Conservation (phyloP, 2,888 invertebrate genomes). For the Latheticus oryzae region DNA sequence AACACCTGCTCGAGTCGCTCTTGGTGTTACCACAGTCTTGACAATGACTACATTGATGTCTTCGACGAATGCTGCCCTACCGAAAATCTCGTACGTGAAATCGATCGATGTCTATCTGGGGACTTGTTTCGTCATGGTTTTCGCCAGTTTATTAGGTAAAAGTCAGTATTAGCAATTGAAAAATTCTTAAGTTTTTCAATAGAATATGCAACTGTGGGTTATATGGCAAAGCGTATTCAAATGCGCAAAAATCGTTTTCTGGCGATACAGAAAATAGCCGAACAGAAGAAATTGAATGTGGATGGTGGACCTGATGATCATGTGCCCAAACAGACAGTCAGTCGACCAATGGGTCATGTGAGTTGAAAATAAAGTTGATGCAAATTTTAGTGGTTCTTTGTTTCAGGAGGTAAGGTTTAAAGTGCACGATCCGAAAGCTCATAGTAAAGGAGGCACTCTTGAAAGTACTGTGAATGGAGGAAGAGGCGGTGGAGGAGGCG, state of each 20-base stretch:
- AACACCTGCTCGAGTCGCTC: conserved; percentile 92
- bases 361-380: no score
- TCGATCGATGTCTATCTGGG: conserved; percentile 97
- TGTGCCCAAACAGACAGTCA: conserved; percentile 82
- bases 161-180: background rate
- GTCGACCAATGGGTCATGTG: conserved; percentile 63
- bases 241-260: conserved; percentile 94
- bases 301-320: conserved; percentile 82
- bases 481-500: conserved; percentile 67
- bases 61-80: conserved; percentile 94
- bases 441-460: conserved; percentile 91
- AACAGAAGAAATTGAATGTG: conserved; percentile 89
- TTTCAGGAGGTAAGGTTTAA: conserved; percentile 96
- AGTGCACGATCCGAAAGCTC: conserved; percentile 93
- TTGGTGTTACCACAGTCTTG: conserved; percentile 95
- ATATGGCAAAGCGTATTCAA: conserved; percentile 97
- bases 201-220: conserved; percentile 98
- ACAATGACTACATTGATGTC: conserved; percentile 99
- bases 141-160: conserved; percentile 95
- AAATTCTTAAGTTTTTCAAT: no score
- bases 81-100: conserved; percentile 98
- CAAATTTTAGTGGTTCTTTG: no score
- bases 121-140: conserved; percentile 99
- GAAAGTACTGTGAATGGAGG: conserved; percentile 92
- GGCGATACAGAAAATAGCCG: conserved; percentile 91